Evolutionary conservation across 2,113 vertebrate genomes (phyloP).

Genomic region (Acrocephalus kingi): DNA sequence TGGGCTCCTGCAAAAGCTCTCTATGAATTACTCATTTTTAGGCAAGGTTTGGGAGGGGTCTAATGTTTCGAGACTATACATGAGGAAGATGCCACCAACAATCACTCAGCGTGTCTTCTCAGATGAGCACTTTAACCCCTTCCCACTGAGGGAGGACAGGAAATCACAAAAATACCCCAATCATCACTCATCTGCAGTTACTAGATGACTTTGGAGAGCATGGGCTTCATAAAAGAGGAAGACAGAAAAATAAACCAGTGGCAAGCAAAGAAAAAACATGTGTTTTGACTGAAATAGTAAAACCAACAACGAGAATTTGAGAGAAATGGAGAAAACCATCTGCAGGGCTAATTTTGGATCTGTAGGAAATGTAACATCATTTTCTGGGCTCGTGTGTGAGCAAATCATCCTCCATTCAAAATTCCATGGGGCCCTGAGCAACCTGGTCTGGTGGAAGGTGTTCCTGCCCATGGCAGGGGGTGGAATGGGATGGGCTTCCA

Average conservation of each 20-base stretch:
- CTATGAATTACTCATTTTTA: neutral
- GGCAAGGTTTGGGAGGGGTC: neutral
- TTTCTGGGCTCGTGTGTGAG: neutral
- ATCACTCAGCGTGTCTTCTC: neutral
- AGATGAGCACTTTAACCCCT: neutral
- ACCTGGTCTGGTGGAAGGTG: neutral
- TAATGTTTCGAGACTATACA: neutral
- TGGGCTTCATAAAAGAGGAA: neutral
- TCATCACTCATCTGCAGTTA: neutral
- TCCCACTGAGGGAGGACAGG: neutral
- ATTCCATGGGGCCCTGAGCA: neutral
- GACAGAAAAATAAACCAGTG: neutral
- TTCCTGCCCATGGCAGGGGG: neutral
- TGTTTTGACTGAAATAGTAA: conserved; percentile 6
- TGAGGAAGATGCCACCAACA: neutral
- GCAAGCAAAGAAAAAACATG: neutral
- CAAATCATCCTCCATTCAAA: neutral
- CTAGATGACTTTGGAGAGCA: neutral
- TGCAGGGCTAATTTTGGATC: neutral
- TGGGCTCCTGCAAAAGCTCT: neutral
- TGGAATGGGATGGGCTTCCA: neutral
- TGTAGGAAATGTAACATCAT: neutral
- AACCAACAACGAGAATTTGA: neutral
- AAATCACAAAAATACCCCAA: neutral
- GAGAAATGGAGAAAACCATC: neutral